phyloP scores from a whole-genome alignment of 2,888 invertebrate genomes.

The Antheraea yamamai region DNA sequence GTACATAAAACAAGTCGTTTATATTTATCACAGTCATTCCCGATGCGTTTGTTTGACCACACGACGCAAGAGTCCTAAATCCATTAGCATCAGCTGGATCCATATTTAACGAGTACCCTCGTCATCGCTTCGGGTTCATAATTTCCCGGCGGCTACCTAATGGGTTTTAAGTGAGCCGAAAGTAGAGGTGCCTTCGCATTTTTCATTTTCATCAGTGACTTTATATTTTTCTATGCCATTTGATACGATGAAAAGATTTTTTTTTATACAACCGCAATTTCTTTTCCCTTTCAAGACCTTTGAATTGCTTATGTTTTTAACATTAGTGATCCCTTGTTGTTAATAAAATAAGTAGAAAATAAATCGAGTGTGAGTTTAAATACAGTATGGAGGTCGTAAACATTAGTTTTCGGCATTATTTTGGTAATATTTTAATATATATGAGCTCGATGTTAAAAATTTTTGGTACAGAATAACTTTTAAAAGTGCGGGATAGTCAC shows the following conservation, averaged over 20 bases:
- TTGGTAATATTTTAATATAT: too few species aligned
- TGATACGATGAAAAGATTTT: not conserved
- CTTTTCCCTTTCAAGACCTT: not conserved
- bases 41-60: constrained; percentile 11
- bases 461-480: too few species aligned
- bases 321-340: not conserved
- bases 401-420: too few species aligned
- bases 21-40: constrained; percentile 9
- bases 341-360: too few species aligned
- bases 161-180: constrained; percentile 18
- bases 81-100: constrained; percentile 14
- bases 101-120: constrained; percentile 19
- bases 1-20: not conserved
- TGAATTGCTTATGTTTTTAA: not conserved
- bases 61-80: not conserved
- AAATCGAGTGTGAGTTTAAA: too few species aligned
- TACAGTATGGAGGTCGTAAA: too few species aligned
- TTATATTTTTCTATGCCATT: constrained; percentile 15
- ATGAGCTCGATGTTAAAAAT: too few species aligned
- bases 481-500: too few species aligned
- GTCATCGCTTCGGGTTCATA: constrained; percentile 13
- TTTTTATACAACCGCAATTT: not conserved
- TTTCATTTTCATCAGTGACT: constrained; percentile 12
- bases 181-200: constrained; percentile 11
- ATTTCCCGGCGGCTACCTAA: constrained; percentile 15